phyloP scores from a whole-genome alignment of 2,888 invertebrate species.

The Pseudococcus viburni region DNA sequence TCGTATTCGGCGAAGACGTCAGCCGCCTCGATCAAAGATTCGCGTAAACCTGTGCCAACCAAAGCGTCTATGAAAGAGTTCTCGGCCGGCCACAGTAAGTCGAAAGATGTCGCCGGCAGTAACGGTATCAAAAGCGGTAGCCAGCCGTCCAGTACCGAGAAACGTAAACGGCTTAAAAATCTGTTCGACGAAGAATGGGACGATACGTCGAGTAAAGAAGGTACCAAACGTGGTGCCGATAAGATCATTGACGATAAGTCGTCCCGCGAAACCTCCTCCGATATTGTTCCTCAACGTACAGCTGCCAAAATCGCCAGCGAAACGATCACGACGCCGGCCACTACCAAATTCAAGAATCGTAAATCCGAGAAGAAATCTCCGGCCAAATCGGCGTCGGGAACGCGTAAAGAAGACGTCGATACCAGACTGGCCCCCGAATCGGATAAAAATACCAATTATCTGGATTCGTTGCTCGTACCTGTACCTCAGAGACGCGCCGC shows the following conservation, averaged over 20 bases:
- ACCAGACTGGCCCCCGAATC: neutral
- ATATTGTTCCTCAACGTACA: constrained; percentile 89
- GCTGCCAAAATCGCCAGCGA: constrained; percentile 93
- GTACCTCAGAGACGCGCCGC: constrained; percentile 93
- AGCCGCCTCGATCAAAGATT: neutral
- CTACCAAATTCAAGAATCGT: constrained; percentile 71
- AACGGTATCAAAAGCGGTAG: constrained; percentile 19
- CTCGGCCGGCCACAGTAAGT: constrained; percentile 72
- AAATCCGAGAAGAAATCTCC: constrained; percentile 31
- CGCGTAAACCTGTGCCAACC: neutral
- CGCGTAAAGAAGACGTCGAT: constrained; percentile 35
- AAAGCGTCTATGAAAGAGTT: constrained; percentile 83
- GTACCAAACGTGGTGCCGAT: constrained; percentile 72
- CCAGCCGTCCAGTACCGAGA: constrained; percentile 35
- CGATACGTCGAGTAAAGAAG: constrained; percentile 10
- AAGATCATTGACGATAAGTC: neutral
- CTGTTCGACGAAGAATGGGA: constrained; percentile 61
- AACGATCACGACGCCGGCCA: constrained; percentile 85
- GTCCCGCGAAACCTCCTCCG: constrained; percentile 72
- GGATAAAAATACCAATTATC: constrained; percentile 66
- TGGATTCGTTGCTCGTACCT: constrained; percentile 80
- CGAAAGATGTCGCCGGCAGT: constrained; percentile 68
- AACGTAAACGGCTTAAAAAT: constrained; percentile 30
- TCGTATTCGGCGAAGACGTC: neutral
- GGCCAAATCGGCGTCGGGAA: constrained; percentile 68